Conservation (phyloP, 2,113 vertebrate species). For the Peromyscus leucopus region DNA sequence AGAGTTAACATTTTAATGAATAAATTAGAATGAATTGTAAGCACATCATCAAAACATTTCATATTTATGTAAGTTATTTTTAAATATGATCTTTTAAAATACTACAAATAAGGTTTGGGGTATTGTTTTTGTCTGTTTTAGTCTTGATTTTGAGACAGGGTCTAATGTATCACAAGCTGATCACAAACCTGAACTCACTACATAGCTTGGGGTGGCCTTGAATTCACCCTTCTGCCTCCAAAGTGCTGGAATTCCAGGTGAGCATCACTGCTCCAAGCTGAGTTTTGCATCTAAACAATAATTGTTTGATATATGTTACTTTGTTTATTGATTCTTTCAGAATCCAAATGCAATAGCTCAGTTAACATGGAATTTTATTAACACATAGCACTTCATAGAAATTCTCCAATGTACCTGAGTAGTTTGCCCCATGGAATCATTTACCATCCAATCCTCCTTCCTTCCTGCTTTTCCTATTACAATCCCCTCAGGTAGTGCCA, state of each 20-base stretch:
- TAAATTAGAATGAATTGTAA: conserved; percentile 53
- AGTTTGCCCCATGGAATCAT: neutral
- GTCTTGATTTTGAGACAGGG: neutral
- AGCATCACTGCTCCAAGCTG: neutral
- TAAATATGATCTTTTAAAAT: conserved; percentile 56
- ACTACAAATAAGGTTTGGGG: neutral
- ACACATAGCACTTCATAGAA: neutral
- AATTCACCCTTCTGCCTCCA: neutral
- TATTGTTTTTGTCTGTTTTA: neutral
- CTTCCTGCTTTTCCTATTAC: neutral
- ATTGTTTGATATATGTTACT: conserved; percentile 11
- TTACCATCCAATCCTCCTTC: neutral
- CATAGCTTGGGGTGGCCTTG: neutral
- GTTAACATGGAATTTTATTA: conserved; percentile 32
- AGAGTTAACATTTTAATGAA: conserved; percentile 50
- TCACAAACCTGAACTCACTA: neutral
- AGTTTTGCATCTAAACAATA: neutral
- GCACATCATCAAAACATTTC: conserved; percentile 2
- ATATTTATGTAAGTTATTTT: conserved; percentile 64
- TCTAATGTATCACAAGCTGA: neutral
- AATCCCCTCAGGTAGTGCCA: neutral
- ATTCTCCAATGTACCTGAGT: neutral
- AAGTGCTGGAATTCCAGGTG: neutral
- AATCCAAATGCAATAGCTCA: conserved; percentile 7
- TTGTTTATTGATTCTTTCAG: conserved; percentile 40